Evolutionary conservation across 2,888 invertebrate genomes (phyloP).

Genomic region (Meiosimyza decipiens): DNA sequence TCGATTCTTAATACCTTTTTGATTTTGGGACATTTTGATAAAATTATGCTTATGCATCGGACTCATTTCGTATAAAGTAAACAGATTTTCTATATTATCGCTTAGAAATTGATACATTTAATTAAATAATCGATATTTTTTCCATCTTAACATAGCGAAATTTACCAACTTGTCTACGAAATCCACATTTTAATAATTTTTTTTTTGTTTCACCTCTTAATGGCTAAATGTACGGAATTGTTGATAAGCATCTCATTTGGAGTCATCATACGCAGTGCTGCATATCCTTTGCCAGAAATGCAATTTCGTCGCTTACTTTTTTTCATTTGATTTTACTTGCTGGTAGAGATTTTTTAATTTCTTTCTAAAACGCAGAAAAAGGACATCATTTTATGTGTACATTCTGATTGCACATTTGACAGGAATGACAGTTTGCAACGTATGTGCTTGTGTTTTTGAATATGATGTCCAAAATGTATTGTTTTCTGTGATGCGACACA

Average conservation of each 20-base stretch:
- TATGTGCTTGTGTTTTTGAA: too few relatives aligned
- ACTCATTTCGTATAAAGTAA: too few relatives aligned
- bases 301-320: constrained; percentile 5
- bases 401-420: constrained; percentile 2
- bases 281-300: constrained; percentile 4
- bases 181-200: neutral
- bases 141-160: too few relatives aligned
- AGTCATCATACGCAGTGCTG: constrained; percentile 1
- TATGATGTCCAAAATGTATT: too few relatives aligned
- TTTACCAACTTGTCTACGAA: neutral
- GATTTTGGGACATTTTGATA: too few relatives aligned
- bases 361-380: constrained; percentile 18
- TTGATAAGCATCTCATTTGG: constrained; percentile 30
- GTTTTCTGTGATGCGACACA: too few relatives aligned
- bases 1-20: too few relatives aligned
- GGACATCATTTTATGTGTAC: constrained; percentile 17
- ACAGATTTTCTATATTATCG: too few relatives aligned
- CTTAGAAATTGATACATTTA: too few relatives aligned
- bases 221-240: neutral
- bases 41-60: too few relatives aligned
- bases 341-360: constrained; percentile 27
- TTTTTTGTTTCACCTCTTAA: neutral
- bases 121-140: too few relatives aligned
- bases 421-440: too few relatives aligned
- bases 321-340: neutral